These are phyloP conservation scores for Lepidiolamprologus cunningtoni DNA, from an alignment of 2,113 vertebrate species.

Conservation along the genomic window DNA sequence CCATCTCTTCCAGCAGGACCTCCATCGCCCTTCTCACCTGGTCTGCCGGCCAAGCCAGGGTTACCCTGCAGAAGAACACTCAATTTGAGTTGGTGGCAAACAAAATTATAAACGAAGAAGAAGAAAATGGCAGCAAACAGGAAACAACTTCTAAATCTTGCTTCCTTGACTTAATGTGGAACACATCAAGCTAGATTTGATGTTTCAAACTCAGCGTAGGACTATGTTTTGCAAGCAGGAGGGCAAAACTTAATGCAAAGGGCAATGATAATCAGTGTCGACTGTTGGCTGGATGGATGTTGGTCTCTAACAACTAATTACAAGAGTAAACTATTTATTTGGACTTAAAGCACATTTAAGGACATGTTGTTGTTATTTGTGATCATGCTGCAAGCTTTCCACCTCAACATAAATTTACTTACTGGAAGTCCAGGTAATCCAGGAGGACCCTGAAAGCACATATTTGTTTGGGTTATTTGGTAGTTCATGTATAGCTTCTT, in stretches of 20 bases:
- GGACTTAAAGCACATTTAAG: neutral
- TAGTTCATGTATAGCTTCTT: neutral
- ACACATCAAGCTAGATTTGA: neutral
- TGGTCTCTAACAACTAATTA: neutral
- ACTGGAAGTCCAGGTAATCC: constrained; percentile 70
- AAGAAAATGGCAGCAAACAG: neutral
- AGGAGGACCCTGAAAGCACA: constrained; percentile 63
- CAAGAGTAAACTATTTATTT: neutral
- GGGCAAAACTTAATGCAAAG: neutral
- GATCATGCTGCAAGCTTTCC: neutral
- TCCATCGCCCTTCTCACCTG: constrained; percentile 62
- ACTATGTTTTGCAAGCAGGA: neutral
- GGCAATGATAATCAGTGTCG: neutral
- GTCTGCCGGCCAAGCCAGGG: constrained; percentile 53
- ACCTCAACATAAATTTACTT: constrained; percentile 6
- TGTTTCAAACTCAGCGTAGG: neutral
- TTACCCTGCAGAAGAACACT: constrained; percentile 50
- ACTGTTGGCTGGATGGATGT: neutral
- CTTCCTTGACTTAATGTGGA: neutral
- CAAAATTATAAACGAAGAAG: neutral
- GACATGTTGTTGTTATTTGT: neutral
- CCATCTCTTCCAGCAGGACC: constrained; percentile 76
- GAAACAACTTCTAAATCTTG: neutral
- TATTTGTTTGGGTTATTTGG: neutral
- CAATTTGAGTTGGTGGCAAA: neutral